These are phyloP conservation scores for Chelmon rostratus DNA, from an alignment of 2,797 vertebrate species.

Conservation along the genomic window DNA sequence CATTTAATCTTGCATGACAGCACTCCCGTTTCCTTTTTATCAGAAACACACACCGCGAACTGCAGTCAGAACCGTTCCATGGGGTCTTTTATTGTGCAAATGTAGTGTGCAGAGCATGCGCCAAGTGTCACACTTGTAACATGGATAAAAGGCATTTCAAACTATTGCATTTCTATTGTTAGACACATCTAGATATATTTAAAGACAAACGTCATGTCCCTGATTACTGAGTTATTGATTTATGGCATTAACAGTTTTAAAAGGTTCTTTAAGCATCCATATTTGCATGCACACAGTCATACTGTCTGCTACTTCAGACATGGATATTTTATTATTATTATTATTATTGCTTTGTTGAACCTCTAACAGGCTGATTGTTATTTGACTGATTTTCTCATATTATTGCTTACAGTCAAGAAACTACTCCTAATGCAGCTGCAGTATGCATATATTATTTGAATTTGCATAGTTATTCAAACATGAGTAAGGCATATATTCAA, in stretches of 20 bases:
- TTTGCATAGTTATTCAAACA: slow-evolving; percentile 76
- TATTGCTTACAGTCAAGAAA: slow-evolving; percentile 47
- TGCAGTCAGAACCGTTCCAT: slow-evolving; percentile 25
- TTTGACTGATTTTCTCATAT: slow-evolving; percentile 24
- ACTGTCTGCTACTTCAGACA: slow-evolving; percentile 22
- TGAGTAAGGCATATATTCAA: slow-evolving; percentile 58
- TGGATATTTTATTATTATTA: slow-evolving; percentile 15
- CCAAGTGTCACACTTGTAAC: slow-evolving; percentile 22
- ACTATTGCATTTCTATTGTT: background rate
- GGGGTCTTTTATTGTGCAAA: slow-evolving; percentile 61
- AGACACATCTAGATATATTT: slow-evolving; percentile 23
- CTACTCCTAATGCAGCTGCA: slow-evolving; percentile 24
- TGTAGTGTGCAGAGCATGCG: slow-evolving; percentile 36
- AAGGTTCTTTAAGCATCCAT: slow-evolving; percentile 31
- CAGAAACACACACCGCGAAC: slow-evolving; percentile 32
- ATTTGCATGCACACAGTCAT: slow-evolving; percentile 55
- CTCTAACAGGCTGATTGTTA: slow-evolving; percentile 20
- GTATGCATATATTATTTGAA: slow-evolving; percentile 27
- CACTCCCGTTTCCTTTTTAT: slow-evolving; percentile 48
- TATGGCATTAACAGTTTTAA: slow-evolving; percentile 44
- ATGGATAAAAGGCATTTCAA: slow-evolving; percentile 37
- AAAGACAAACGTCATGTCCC: slow-evolving; percentile 46
- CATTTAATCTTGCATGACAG: slow-evolving; percentile 35
- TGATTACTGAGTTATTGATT: slow-evolving; percentile 55
- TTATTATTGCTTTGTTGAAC: slow-evolving; percentile 52